These are phyloP conservation scores for Carposina sasakii DNA, from an alignment of 1,140 invertebrate genomes.

Conservation along the genomic window DNA sequence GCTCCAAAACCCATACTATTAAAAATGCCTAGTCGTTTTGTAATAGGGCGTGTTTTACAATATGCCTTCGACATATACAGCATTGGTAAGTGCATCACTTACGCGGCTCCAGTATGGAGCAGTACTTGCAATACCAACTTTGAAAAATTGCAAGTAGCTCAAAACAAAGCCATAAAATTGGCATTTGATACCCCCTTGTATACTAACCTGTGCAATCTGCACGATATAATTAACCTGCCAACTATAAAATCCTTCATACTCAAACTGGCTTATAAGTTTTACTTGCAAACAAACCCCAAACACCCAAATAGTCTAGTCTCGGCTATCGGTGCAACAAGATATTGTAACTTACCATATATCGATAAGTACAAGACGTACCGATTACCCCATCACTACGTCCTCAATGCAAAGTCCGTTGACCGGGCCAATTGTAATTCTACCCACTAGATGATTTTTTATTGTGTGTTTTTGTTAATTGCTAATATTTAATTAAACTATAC, in stretches of 20 bases:
- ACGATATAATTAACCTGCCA: not conserved
- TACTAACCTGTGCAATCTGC: not conserved
- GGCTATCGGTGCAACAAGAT: not conserved
- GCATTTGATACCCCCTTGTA: not conserved
- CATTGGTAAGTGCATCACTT: not conserved
- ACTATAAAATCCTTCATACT: not conserved
- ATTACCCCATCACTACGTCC: conserved; percentile 6
- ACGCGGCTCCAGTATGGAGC: not conserved
- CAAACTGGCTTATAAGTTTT: not conserved
- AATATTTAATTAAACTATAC: too few relatives aligned
- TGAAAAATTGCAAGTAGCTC: not conserved
- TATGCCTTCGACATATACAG: too few relatives aligned
- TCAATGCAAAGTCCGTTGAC: too few relatives aligned
- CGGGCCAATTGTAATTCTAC: too few relatives aligned
- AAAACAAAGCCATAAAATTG: conserved; percentile 1
- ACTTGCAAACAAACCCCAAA: not conserved
- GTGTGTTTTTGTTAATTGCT: too few relatives aligned
- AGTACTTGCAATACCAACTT: not conserved
- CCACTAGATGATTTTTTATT: too few relatives aligned
- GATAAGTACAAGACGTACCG: not conserved
- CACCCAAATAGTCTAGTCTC: not conserved
- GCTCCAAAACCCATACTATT: too few relatives aligned
- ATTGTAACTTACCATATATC: not conserved
- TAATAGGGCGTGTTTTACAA: too few relatives aligned
- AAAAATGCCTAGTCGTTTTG: too few relatives aligned